A percentile compares a stretch with the other conserved stretches of the same genome.
These are phyloP conservation scores for Temnopleurus reevesii DNA, from an alignment of 53 echinoderm and acorn worm genomes.

Conservation along the genomic window DNA sequence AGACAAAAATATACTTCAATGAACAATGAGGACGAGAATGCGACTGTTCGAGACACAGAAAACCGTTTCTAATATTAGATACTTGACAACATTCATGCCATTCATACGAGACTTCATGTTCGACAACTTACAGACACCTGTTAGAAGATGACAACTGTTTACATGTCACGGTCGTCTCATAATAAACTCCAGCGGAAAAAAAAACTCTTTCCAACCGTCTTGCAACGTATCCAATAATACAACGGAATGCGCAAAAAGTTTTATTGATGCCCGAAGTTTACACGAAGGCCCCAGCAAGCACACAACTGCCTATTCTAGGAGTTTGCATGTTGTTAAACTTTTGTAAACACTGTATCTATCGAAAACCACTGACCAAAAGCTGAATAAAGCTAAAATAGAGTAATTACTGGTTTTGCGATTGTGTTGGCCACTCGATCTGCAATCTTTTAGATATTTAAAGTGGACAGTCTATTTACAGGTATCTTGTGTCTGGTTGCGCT, in stretches of 20 bases:
- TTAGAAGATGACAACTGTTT: constrained; percentile 1
- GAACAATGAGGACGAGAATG: neutral
- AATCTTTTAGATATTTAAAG: too few relatives aligned
- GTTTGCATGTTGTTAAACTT: neutral
- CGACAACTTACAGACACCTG: neutral
- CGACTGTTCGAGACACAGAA: constrained; percentile 8
- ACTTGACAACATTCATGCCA: neutral
- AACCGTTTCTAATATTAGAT: constrained; percentile 23
- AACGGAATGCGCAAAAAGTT: too few relatives aligned
- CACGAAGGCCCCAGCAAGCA: neutral
- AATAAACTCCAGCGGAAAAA: neutral
- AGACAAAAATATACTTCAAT: neutral
- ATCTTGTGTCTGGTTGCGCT: neutral
- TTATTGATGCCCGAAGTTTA: too few relatives aligned
- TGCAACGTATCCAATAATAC: neutral
- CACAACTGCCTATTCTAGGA: neutral
- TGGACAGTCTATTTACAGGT: neutral
- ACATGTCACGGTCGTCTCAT: neutral
- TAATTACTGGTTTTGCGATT: neutral
- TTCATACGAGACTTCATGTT: neutral
- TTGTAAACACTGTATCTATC: neutral
- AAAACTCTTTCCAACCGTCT: too few relatives aligned
- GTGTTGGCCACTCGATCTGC: too few relatives aligned
- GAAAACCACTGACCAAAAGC: too few relatives aligned
- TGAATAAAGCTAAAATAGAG: too few relatives aligned